These are phyloP conservation scores for Petromus typicus DNA, from an alignment of 2,113 vertebrate genomes.

Conservation along the genomic window DNA sequence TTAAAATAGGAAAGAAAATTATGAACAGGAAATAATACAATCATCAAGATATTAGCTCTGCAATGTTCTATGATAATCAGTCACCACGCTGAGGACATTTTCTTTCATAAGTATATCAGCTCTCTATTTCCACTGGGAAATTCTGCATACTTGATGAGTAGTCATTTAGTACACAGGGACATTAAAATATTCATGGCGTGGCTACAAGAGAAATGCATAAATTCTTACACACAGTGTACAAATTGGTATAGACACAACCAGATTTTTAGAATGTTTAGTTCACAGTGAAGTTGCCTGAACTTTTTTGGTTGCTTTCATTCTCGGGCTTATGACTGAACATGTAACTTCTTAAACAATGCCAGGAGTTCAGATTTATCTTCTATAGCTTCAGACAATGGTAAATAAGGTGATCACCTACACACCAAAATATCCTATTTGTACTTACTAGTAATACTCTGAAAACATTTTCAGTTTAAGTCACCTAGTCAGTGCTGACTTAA, in stretches of 20 bases:
- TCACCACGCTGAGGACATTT: slow-evolving; percentile 89
- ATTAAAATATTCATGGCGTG: slow-evolving; percentile 99
- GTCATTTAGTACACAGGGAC: slow-evolving; percentile 98
- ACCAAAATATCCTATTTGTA: slow-evolving; percentile 31
- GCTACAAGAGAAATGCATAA: slow-evolving; percentile 96
- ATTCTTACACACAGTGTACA: slow-evolving; percentile 87
- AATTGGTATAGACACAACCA: slow-evolving; percentile 81
- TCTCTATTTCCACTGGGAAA: slow-evolving; percentile 88
- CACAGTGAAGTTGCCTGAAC: slow-evolving; percentile 61
- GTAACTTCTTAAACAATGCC: slow-evolving; percentile 57
- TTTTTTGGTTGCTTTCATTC: slow-evolving; percentile 59
- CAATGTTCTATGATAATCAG: slow-evolving; percentile 83
- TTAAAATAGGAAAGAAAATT: slow-evolving; percentile 79
- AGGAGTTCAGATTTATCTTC: slow-evolving; percentile 44
- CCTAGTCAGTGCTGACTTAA: slow-evolving; percentile 39
- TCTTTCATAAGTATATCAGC: slow-evolving; percentile 89
- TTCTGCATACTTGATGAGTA: slow-evolving; percentile 91
- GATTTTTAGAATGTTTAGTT: slow-evolving; percentile 66
- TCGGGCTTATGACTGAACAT: slow-evolving; percentile 60
- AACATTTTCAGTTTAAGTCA: slow-evolving; percentile 52
- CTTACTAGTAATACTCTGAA: slow-evolving; percentile 51
- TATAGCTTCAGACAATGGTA: slow-evolving; percentile 36
- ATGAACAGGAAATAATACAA: slow-evolving; percentile 79
- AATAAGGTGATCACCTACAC: slow-evolving; percentile 7
- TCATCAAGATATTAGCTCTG: slow-evolving; percentile 79